Evolutionary conservation across 2,113 vertebrate species (phyloP), one percentile per base, ranked within the genome.

Genomic region (Dryoscopus gambensis): DNA sequence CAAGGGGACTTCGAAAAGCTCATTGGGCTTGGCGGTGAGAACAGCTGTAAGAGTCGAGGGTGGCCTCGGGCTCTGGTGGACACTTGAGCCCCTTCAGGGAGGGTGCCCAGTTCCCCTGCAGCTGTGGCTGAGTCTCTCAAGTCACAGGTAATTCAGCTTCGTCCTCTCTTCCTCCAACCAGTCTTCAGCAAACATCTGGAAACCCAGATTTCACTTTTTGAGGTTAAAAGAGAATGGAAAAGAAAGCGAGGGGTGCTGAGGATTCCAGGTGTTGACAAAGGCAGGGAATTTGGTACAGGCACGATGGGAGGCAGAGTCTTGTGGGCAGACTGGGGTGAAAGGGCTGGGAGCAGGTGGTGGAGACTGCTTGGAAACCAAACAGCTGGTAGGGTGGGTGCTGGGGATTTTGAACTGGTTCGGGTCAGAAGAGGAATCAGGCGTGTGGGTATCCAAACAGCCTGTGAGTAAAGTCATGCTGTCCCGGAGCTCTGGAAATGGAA

Each of bases 181-280:
- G 15, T 64, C 52, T 56, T 82, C 42, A 47, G 40, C 46, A 52
- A 39, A 67, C 65, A 56, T 56, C 62, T 93, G 78, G 37, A 75
- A 94, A n/a, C 28, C 9, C 19, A 5, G 65, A 47, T 75, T 46
- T 82, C 23, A 42, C 0, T 0, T 24, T 5, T 31, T 25, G 20
- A 68, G 30, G 47, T 84, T 67, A 18, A 49, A 84, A 57, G 50
- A 68, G 53, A 28, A 35, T 52, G 28, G 47, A 39, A 14, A 63
- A 84, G 79, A 50, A 46, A 20, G 31, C 0, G 15, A 84, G 74
- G 59, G 35, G 47, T 44, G 73, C 33, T 23, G 50, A 85, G 67
- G 19, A 15, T 39, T 69, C 0, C 3, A 65, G 59, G 67, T 0
- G 0, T 23, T 60, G 53, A 19, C 46, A 50, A 42, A 50, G 19